Percentiles rank a stretch among this genome's conserved stretches.
Evolutionary conservation across 92 coral and sea anemone species (phyloP).

Genomic region (Heliopora coerulea): DNA sequence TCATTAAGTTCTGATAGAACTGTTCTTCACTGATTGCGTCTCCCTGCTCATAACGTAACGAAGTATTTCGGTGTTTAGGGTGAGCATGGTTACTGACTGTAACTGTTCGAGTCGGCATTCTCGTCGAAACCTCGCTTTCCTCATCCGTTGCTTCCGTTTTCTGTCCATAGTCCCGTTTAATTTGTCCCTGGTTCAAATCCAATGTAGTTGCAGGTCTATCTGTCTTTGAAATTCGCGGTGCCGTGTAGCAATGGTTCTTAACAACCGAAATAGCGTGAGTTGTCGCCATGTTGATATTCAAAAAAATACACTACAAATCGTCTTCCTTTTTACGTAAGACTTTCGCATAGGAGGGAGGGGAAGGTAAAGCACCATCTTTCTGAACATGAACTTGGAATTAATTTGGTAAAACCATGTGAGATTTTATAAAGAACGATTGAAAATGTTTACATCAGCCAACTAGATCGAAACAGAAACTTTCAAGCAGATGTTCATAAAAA

Average conservation of each 20-base stretch:
- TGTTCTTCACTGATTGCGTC: slow-evolving; percentile 77
- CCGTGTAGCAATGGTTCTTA: slow-evolving; percentile 83
- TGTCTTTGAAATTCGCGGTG: slow-evolving; percentile 89
- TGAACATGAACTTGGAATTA: no score
- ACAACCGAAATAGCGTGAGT: slow-evolving; percentile 77
- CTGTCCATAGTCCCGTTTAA: slow-evolving; percentile 10
- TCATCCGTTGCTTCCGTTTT: slow-evolving; percentile 53
- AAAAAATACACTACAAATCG: slow-evolving; percentile 17
- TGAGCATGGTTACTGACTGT: slow-evolving; percentile 56
- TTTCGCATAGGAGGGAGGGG: slow-evolving; percentile 20
- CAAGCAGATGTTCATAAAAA: background rate
- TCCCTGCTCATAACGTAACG: slow-evolving; percentile 49
- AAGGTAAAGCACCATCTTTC: background rate
- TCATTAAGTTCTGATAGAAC: slow-evolving; percentile 75
- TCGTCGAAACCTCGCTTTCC: slow-evolving; percentile 28
- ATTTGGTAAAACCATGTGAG: no score
- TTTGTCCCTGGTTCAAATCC: slow-evolving; percentile 48
- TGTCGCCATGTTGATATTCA: slow-evolving; percentile 95
- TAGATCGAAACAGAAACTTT: no score
- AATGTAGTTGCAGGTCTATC: slow-evolving; percentile 78
- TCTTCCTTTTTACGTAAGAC: slow-evolving; percentile 7
- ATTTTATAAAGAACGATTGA: no score
- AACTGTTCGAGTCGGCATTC: slow-evolving; percentile 37
- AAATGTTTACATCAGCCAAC: no score
- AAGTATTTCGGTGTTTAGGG: slow-evolving; percentile 50